Evolutionary conservation across 2,888 invertebrate genomes (phyloP), one percentile per base, ranked within the genome.

Genomic region (Brachypalpus laphriformis): DNA sequence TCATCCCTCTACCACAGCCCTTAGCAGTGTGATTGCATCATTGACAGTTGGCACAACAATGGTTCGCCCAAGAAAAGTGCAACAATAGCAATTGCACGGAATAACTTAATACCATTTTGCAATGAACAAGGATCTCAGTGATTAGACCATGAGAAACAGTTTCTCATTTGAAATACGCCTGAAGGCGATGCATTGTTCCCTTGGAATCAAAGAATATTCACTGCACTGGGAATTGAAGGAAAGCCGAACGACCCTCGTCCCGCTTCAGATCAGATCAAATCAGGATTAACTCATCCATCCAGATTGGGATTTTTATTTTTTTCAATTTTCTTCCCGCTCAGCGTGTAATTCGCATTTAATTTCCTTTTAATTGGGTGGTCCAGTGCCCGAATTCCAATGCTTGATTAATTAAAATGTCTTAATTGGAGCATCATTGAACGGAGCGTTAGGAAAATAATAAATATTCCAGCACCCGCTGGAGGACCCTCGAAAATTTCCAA

Each of bases 11-110:
- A n/a, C n/a, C 34, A 66, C 63, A 81, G 22, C 57, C 57, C 71
- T 54, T 66, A 14, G 16, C 31, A 34, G 42, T 59, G 45, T 40
- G 76, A 77, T 82, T 82, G 78, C 77, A 82, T 77, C 71, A 83
- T 74, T 68, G 83, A 80, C 83, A 83, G 83, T 83, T 83, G 80
- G 74, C 83, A 80, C 72, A 83, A 80, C 80, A 83, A 83, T 65
- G 51, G 28, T 2, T 74, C 56, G 49, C 63, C 34, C 74, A 68
- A 74, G 34, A 83, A 83, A 83, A 68, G 80, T 11, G 74, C 83
- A 83, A 83, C 83, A 83, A 83, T 78, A 61, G 61, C 66, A 78
- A 82, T 49, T 78, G 82, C 82, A 78, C 40, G 51, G 77, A 72
- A 82, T 78, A 25, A 59, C 78, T 65, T 82, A 82, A 82, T 72